Conservation (phyloP, 2,888 invertebrate genomes). For the Macrosoma leucophasiata region DNA sequence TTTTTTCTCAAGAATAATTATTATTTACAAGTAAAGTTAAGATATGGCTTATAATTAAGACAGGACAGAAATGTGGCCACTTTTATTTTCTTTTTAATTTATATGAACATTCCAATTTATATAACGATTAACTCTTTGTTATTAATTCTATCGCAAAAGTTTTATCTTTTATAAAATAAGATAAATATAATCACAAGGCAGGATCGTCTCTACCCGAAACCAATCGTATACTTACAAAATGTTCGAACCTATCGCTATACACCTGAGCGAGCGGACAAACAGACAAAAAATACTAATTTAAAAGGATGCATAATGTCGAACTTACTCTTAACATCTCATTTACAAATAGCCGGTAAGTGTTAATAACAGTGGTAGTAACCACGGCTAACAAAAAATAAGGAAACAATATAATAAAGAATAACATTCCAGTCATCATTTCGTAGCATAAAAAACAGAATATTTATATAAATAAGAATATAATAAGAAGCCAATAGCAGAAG, state of each 20-base stretch:
- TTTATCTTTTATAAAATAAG: no score
- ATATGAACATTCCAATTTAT: no score
- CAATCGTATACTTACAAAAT: conserved; percentile 55
- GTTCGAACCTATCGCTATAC: conserved; percentile 57
- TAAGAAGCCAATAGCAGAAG: conserved; percentile 34
- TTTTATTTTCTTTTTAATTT: no score
- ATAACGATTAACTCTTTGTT: no score
- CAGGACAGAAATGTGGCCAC: no score
- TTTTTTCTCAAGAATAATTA: no score
- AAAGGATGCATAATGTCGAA: conserved; percentile 34
- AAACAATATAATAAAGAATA: background rate
- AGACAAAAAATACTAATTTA: conserved; percentile 54
- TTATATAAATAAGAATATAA: conserved; percentile 9
- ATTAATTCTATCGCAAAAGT: no score
- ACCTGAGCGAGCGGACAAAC: conserved; percentile 61
- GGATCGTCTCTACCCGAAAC: conserved; percentile 35
- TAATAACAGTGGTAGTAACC: no score
- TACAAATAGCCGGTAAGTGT: conserved; percentile 3
- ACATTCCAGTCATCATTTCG: no score
- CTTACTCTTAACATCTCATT: conserved; percentile 20
- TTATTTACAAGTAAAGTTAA: no score
- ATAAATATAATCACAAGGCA: conserved; percentile 25
- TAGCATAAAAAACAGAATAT: conserved; percentile 2
- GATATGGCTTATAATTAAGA: no score
- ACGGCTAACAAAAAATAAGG: no score